These are phyloP conservation scores for Paramormyrops hopkinsi DNA, from an alignment of 2,797 vertebrate genomes.

Conservation along the genomic window DNA sequence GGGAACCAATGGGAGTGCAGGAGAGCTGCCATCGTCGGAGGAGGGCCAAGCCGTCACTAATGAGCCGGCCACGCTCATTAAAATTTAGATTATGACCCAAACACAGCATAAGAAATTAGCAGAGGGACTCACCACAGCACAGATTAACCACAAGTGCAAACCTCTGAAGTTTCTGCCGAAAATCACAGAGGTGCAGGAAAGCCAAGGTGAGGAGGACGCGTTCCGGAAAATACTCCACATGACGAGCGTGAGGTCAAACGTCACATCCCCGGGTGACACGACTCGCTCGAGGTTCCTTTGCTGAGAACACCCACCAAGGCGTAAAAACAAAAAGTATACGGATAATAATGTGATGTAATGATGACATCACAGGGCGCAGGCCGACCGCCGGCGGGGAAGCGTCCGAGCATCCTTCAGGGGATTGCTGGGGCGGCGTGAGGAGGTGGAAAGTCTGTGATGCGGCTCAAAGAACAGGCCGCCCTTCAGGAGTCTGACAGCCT, in stretches of 20 bases:
- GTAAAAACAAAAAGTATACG: background rate
- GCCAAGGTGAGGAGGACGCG: background rate
- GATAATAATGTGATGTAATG: background rate
- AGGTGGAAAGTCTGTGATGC: background rate
- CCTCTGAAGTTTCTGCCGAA: background rate
- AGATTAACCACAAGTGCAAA: too few species aligned
- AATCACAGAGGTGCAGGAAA: background rate
- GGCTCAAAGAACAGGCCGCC: background rate
- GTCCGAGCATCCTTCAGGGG: background rate
- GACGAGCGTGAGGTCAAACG: background rate
- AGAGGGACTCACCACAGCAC: slow-evolving; percentile 24
- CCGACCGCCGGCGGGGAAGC: background rate
- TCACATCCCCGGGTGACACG: background rate
- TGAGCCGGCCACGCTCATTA: slow-evolving; percentile 48
- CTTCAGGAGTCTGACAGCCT: too few species aligned
- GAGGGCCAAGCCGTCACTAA: slow-evolving; percentile 43
- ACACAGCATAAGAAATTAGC: slow-evolving; percentile 54
- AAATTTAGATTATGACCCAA: slow-evolving; percentile 48
- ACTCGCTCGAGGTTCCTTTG: background rate
- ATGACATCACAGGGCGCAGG: background rate
- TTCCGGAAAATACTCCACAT: background rate
- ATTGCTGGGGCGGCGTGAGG: background rate
- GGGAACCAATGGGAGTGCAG: slow-evolving; percentile 12
- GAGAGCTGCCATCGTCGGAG: background rate
- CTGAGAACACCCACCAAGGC: background rate